phyloP scores from a whole-genome alignment of 2,888 invertebrate species.

The Hyposoter didymator region DNA sequence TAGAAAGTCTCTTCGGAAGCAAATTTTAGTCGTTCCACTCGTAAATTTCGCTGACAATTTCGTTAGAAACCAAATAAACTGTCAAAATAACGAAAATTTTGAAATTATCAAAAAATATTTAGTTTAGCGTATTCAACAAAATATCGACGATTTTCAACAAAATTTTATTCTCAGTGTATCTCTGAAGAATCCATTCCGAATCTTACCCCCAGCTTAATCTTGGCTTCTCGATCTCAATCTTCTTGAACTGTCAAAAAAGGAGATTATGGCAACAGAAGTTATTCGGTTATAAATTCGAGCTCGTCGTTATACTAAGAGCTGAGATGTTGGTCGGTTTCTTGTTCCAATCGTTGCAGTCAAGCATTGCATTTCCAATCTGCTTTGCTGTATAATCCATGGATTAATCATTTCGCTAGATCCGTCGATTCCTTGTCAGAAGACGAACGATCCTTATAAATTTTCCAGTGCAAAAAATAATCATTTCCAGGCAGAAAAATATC shows the following conservation, averaged over 20 bases:
- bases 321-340: not conserved
- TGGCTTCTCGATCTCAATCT: not conserved
- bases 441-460: not conserved
- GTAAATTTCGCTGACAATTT: too few relatives aligned
- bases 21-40: too few relatives aligned
- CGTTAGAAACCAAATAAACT: too few relatives aligned
- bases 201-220: constrained; percentile 4
- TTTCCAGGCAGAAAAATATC: not conserved
- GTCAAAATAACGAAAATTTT: too few relatives aligned
- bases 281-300: not conserved
- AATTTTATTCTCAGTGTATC: too few relatives aligned
- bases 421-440: not conserved
- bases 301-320: not conserved
- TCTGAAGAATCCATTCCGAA: constrained; percentile 1
- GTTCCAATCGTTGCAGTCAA: not conserved
- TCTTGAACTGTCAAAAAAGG: constrained; percentile 3
- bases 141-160: too few relatives aligned
- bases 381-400: not conserved
- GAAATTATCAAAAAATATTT: too few relatives aligned
- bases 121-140: too few relatives aligned
- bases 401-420: not conserved
- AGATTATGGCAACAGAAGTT: not conserved
- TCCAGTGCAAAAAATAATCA: not conserved
- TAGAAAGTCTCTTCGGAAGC: too few relatives aligned
- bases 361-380: not conserved